phyloP scores from a whole-genome alignment of 2,888 invertebrate genomes.

The Dorcus parallelipipedus region DNA sequence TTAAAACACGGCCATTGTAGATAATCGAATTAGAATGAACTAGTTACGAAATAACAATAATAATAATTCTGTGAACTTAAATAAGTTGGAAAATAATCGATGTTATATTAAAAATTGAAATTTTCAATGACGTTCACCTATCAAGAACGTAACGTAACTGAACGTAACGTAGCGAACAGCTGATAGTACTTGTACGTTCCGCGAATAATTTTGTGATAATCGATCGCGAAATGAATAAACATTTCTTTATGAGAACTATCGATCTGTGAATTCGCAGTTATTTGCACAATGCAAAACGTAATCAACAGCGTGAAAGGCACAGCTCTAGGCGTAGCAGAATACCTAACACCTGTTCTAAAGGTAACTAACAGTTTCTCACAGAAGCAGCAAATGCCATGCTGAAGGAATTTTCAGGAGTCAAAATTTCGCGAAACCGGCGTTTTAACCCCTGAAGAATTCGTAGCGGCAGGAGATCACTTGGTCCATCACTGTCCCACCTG shows the following conservation, averaged over 20 bases:
- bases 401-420: conserved; percentile 74
- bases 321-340: conserved; percentile 93
- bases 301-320: conserved; percentile 94
- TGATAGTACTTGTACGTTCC: too few species aligned
- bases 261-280: not conserved
- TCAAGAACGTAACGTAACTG: too few species aligned
- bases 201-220: not conserved
- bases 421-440: conserved; percentile 98
- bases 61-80: too few species aligned
- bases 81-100: too few species aligned
- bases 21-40: too few species aligned
- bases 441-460: conserved; percentile 98
- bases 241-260: not conserved
- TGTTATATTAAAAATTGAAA: too few species aligned
- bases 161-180: too few species aligned
- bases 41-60: too few species aligned
- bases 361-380: conserved; percentile 50
- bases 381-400: not conserved
- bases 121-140: too few species aligned
- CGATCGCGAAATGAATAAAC: conserved; percentile 8
- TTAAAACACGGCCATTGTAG: too few species aligned
- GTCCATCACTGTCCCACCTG: conserved; percentile 99
- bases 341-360: conserved; percentile 93
- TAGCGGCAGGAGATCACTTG: conserved; percentile 96
- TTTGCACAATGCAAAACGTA: conserved; percentile 81